Percentiles rank a stretch among this genome's conserved stretches.
These are phyloP conservation scores for Sinohyriopsis cumingii DNA, from an alignment of 2,888 invertebrate species.

Conservation along the genomic window DNA sequence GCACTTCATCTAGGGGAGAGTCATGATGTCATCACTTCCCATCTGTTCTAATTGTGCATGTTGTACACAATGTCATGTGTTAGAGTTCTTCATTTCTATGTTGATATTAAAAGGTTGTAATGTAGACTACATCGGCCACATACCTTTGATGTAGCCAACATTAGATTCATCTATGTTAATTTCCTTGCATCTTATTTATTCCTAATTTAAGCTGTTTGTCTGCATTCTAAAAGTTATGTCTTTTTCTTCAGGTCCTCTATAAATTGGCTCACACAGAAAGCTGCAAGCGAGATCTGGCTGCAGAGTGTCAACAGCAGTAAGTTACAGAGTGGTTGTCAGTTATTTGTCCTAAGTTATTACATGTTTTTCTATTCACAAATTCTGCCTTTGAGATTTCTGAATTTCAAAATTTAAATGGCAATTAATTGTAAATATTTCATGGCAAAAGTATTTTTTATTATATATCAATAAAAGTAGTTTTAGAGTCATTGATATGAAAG, in stretches of 20 bases:
- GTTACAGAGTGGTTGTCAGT: constrained; percentile 15
- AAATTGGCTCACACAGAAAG: constrained; percentile 73
- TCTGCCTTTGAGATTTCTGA: neutral
- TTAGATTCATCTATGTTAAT: no score
- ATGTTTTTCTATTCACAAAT: neutral
- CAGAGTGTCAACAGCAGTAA: constrained; percentile 69
- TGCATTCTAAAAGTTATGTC: neutral
- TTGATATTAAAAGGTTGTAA: neutral
- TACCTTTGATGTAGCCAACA: no score
- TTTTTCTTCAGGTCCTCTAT: constrained; percentile 70
- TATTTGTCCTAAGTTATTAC: neutral
- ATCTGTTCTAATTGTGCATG: no score
- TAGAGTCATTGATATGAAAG: no score
- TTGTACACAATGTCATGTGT: no score
- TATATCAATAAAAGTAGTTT: no score
- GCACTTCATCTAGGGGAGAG: no score
- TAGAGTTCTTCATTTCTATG: neutral
- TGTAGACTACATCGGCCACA: neutral
- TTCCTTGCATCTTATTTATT: no score
- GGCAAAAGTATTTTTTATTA: no score
- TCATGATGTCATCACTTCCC: no score
- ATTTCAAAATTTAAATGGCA: no score
- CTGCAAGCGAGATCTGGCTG: constrained; percentile 70
- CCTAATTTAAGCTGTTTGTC: neutral
- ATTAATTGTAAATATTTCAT: no score